Percentiles rank a stretch among this genome's conserved stretches.
Conservation (phyloP, 1,140 invertebrate genomes). For the Drosophila prosaltans region DNA sequence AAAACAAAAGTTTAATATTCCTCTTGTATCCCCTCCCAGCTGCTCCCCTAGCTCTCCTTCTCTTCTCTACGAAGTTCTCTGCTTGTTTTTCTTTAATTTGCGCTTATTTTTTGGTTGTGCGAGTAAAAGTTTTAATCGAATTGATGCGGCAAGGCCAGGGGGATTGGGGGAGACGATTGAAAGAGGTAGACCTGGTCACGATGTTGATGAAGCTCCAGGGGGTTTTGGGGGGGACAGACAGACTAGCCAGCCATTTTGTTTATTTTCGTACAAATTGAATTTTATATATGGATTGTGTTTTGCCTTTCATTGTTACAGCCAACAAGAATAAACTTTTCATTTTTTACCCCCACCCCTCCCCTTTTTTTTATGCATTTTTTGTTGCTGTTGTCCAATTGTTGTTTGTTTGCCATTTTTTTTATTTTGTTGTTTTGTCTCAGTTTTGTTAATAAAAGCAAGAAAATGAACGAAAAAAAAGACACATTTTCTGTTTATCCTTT, state of each 20-base stretch:
- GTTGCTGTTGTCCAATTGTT: conserved; percentile 66
- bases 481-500: conserved; percentile 63
- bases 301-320: conserved; percentile 43
- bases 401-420: conserved; percentile 62
- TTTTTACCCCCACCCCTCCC: background rate
- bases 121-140: conserved; percentile 78
- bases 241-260: conserved; percentile 63
- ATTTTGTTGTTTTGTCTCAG: conserved; percentile 47
- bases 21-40: background rate
- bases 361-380: conserved; percentile 35
- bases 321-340: conserved; percentile 27
- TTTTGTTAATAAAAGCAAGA: conserved; percentile 41
- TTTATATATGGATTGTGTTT: conserved; percentile 37
- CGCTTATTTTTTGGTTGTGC: conserved; percentile 46
- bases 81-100: conserved; percentile 79
- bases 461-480: conserved; percentile 14
- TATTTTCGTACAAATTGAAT: conserved; percentile 66
- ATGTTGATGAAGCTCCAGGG: background rate
- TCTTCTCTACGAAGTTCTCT: conserved; percentile 1
- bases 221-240: background rate
- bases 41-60: conserved; percentile 9
- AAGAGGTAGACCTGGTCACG: conserved; percentile 4
- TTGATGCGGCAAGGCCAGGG: conserved; percentile 39
- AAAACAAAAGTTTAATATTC: conserved; percentile 14
- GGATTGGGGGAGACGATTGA: background rate